Evolutionary conservation across 2,113 vertebrate genomes (phyloP).

Genomic region (Prunella himalayana): DNA sequence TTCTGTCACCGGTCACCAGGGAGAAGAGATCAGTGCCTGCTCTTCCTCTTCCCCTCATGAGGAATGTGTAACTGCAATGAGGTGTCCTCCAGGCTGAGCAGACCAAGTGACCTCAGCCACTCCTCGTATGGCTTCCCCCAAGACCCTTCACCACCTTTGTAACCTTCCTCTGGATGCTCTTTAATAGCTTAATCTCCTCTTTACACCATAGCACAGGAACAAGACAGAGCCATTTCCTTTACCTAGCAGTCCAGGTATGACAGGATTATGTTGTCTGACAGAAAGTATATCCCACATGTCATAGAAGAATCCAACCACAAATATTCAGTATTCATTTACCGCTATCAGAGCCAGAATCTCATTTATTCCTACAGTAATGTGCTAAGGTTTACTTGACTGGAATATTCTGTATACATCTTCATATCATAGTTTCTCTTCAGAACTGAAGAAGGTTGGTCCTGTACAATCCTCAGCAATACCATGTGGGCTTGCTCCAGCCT

Average conservation of each 20-base stretch:
- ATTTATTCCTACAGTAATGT: neutral
- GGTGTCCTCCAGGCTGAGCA: neutral
- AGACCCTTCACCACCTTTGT: neutral
- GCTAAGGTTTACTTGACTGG: neutral
- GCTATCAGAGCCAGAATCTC: neutral
- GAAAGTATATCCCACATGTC: neutral
- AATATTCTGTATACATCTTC: neutral
- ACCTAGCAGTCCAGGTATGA: neutral
- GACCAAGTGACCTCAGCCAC: too few relatives aligned
- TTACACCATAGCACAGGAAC: neutral
- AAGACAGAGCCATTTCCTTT: neutral
- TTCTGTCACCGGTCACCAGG: neutral
- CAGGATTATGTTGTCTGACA: neutral
- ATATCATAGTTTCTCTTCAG: neutral
- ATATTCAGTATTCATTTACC: neutral
- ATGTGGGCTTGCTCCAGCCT: neutral
- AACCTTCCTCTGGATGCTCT: neutral
- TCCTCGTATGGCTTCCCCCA: rapidly evolving
- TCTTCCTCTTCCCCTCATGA: too few relatives aligned
- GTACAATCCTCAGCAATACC: neutral
- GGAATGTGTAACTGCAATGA: neutral
- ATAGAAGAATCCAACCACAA: neutral
- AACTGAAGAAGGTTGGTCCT: neutral
- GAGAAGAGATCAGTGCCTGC: neutral
- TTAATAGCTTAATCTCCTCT: neutral